Conservation (phyloP, 2,888 invertebrate species). For the Sinotaia quadrata region DNA sequence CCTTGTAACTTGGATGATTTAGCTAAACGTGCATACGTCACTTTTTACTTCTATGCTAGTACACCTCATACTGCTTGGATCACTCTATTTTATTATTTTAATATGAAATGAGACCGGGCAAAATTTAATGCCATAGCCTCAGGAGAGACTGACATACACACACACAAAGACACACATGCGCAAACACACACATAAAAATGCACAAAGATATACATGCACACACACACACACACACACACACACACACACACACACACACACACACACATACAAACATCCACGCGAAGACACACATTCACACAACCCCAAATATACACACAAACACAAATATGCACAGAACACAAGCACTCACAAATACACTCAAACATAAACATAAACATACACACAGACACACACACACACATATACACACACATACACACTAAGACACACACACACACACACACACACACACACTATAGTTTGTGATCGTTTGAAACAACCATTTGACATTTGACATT, state of each 20-base stretch:
- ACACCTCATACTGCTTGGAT: no score
- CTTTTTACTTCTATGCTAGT: no score
- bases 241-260: neutral
- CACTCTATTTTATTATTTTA: no score
- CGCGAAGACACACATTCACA: neutral
- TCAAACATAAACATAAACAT: neutral
- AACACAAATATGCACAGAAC: neutral
- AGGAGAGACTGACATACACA: no score
- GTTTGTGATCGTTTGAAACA: no score
- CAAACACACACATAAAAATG: neutral
- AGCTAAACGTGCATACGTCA: no score
- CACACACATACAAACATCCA: neutral
- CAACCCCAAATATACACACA: no score
- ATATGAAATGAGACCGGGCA: no score
- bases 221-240: conserved; percentile 1
- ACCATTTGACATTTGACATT: no score
- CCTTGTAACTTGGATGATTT: no score
- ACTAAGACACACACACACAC: neutral
- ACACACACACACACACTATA: neutral
- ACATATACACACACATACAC: neutral
- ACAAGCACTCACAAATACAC: neutral
- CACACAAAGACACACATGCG: neutral
- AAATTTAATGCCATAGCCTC: no score
- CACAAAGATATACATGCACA: neutral
- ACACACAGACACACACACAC: neutral